Conservation (phyloP, 2,888 invertebrate genomes). For the Cybosia mesomella region DNA sequence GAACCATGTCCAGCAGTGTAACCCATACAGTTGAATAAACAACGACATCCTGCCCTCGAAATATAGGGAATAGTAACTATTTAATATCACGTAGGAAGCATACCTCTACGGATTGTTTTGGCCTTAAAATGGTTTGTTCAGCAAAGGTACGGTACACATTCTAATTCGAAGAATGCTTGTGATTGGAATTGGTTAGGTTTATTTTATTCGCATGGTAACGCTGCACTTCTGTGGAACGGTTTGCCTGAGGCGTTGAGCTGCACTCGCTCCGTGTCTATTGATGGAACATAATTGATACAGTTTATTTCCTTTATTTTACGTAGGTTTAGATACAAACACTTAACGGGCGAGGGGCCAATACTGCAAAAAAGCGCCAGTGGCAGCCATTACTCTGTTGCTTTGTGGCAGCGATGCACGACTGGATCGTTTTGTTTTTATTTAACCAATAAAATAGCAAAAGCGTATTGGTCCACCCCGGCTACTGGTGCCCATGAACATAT, state of each 20-base stretch:
- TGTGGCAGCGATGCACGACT: not conserved
- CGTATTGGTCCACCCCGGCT: no score
- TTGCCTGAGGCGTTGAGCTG: not conserved
- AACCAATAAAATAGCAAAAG: no score
- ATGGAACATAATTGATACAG: not conserved
- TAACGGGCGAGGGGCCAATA: constrained; percentile 3
- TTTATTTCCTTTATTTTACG: not conserved
- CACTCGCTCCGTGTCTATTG: not conserved
- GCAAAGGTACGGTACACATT: not conserved
- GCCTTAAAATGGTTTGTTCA: not conserved
- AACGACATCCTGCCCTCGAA: not conserved
- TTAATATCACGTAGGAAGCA: not conserved
- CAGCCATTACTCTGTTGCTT: not conserved
- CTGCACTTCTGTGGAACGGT: no score
- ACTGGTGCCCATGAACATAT: no score
- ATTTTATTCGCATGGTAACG: not conserved
- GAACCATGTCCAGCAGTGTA: no score
- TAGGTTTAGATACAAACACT: not conserved
- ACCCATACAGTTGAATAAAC: no score
- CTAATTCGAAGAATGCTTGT: not conserved
- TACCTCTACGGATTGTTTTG: not conserved
- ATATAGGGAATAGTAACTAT: not conserved
- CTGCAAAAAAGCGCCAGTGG: not conserved
- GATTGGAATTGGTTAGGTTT: not conserved
- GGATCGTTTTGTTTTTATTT: not conserved